These are phyloP conservation scores for Prionailurus bengalensis DNA, from an alignment of 2,113 vertebrate species.

Conservation along the genomic window DNA sequence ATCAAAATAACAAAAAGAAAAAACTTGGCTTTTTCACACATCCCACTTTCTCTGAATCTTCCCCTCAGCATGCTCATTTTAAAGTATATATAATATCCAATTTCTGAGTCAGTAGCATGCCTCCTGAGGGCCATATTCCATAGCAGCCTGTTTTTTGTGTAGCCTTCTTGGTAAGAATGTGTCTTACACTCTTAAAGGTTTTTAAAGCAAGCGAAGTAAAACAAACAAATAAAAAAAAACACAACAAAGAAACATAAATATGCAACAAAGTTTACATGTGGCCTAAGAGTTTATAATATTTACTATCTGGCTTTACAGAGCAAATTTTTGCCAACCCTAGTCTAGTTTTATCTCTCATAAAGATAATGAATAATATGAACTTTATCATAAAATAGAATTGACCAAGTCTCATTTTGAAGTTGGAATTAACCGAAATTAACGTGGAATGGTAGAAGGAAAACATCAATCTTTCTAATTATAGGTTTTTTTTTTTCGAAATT, in stretches of 20 bases:
- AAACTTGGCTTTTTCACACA: neutral
- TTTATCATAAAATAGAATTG: neutral
- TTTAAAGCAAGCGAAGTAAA: neutral
- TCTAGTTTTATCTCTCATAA: slow-evolving; percentile 4
- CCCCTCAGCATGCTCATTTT: neutral
- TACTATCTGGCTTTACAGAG: neutral
- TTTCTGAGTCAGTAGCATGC: neutral
- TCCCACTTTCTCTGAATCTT: neutral
- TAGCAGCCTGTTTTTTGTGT: neutral
- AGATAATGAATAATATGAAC: neutral
- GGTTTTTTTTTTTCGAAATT: neutral
- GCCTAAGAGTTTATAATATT: neutral
- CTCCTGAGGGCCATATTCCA: neutral
- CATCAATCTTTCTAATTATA: neutral
- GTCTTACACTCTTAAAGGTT: neutral
- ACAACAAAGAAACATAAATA: neutral
- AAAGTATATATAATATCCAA: neutral
- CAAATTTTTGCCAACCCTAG: neutral
- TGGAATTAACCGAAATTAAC: neutral
- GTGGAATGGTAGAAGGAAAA: neutral
- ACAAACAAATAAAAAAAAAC: neutral
- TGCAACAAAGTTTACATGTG: neutral
- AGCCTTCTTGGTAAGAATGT: neutral
- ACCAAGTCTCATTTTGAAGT: neutral
- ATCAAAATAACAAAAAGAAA: neutral